phyloP scores from a whole-genome alignment of 2,888 invertebrate genomes.

The Brachynemurus nebulosus region DNA sequence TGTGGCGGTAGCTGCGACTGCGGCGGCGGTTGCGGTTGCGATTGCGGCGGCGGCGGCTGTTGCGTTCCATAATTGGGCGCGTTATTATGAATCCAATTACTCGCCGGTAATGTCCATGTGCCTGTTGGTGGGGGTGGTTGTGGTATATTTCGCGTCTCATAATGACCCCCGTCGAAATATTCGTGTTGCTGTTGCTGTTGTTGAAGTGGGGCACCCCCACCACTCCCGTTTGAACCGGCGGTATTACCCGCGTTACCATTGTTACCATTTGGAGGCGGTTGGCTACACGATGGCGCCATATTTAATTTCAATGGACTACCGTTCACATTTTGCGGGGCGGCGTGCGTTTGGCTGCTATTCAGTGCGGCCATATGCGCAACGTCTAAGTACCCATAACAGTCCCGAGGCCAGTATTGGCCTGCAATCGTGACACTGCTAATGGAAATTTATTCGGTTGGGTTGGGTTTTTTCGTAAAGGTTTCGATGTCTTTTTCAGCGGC shows the following conservation, averaged over 20 bases:
- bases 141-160: neutral
- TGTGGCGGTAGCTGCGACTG: neutral
- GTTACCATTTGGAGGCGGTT: neutral
- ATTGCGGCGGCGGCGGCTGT: neutral
- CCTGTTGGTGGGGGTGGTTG: neutral
- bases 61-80: neutral
- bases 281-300: too few relatives aligned
- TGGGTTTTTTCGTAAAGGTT: too few relatives aligned
- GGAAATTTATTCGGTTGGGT: neutral
- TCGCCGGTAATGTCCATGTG: neutral
- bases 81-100: too few relatives aligned
- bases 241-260: too few relatives aligned
- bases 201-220: too few relatives aligned
- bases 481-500: too few relatives aligned
- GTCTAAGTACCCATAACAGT: slow-evolving; percentile 5
- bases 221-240: too few relatives aligned
- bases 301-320: too few relatives aligned
- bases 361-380: neutral
- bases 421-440: neutral
- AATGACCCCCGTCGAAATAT: too few relatives aligned
- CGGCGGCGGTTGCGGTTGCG: neutral
- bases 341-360: too few relatives aligned
- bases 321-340: too few relatives aligned
- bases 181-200: too few relatives aligned
- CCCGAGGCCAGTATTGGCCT: slow-evolving; percentile 7